phyloP scores from a whole-genome alignment of 2,113 vertebrate genomes.

The Cnemophilus loriae region DNA sequence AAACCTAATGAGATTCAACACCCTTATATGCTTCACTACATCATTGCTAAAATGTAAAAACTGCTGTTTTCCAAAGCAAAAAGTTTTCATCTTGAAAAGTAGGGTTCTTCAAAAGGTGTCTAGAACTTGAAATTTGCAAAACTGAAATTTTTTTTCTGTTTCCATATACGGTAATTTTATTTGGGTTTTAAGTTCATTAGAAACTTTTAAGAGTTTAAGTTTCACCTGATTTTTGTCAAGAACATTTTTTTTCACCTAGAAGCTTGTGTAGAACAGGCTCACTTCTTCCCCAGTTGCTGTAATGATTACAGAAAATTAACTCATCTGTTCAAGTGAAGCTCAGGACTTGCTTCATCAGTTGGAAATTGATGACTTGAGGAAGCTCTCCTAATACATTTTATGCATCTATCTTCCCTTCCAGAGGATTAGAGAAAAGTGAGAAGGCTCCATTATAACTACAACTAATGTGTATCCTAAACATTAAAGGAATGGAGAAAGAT shows the following conservation, averaged over 20 bases:
- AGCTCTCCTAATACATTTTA: background rate
- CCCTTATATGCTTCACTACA: background rate
- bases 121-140: background rate
- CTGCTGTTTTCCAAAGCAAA: background rate
- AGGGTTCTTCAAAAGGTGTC: background rate
- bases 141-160: background rate
- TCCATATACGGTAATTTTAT: background rate
- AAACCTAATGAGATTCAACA: background rate
- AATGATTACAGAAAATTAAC: background rate
- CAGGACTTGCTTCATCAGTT: background rate
- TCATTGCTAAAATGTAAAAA: background rate
- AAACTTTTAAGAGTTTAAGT: background rate
- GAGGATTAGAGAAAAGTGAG: background rate
- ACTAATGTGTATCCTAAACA: background rate
- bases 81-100: background rate
- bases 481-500: background rate
- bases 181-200: background rate
- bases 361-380: background rate
- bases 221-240: background rate
- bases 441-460: background rate
- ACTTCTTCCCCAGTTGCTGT: background rate
- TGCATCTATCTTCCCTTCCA: background rate
- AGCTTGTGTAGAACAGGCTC: background rate
- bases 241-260: background rate
- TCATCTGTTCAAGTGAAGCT: background rate